These are phyloP conservation scores for Pelvicachromis taeniatus DNA, from an alignment of 2,113 vertebrate species.

Conservation along the genomic window DNA sequence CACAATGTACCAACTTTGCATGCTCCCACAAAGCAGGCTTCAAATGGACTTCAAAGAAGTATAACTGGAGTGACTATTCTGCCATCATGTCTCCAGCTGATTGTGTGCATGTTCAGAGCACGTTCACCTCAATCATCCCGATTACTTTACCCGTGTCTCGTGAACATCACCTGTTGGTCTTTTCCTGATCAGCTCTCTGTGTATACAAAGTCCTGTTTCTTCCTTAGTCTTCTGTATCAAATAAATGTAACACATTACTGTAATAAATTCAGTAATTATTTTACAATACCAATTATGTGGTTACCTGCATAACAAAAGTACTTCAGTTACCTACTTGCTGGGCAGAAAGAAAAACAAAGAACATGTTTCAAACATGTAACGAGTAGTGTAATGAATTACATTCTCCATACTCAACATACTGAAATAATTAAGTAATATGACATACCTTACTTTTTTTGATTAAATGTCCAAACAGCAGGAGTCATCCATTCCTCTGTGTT, in stretches of 20 bases:
- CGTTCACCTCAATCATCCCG: background rate
- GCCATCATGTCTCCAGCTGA: background rate
- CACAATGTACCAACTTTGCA: background rate
- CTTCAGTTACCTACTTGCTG: background rate
- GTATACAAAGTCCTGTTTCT: background rate
- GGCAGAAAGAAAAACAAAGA: background rate
- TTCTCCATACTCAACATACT: background rate
- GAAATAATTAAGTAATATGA: background rate
- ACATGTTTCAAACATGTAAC: background rate
- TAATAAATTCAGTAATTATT: background rate
- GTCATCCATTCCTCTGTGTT: background rate
- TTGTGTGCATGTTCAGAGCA: background rate
- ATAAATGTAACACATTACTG: background rate
- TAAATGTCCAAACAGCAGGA: background rate
- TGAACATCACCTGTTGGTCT: background rate
- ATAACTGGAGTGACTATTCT: background rate
- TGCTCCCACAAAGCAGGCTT: background rate
- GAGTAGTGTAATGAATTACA: background rate
- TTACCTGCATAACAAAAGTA: background rate
- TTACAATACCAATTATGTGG: background rate
- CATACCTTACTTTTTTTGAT: background rate
- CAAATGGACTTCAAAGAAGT: background rate
- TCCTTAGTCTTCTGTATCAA: background rate
- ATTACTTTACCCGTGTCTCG: background rate
- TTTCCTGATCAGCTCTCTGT: background rate